Percentiles rank a stretch among this genome's conserved stretches.
These are phyloP conservation scores for Pionites leucogaster DNA, from an alignment of 2,113 vertebrate genomes.

Conservation along the genomic window DNA sequence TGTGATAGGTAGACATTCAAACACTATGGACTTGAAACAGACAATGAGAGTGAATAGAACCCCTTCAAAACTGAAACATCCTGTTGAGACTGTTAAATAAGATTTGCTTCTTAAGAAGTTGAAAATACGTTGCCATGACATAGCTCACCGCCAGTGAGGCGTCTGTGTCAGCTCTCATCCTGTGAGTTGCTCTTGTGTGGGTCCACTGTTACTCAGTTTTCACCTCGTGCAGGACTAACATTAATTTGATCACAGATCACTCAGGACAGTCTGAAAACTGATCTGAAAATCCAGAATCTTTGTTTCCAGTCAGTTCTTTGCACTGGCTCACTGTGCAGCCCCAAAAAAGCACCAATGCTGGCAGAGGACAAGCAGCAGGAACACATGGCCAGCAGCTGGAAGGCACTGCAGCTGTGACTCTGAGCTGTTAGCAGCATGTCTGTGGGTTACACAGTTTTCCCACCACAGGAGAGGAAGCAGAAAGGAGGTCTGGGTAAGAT, in stretches of 20 bases:
- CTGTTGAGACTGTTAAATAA: not conserved
- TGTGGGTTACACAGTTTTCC: not conserved
- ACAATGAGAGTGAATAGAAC: not conserved
- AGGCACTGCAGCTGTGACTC: not conserved
- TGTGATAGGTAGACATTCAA: not conserved
- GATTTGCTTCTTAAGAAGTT: not conserved
- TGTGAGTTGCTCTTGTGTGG: not conserved
- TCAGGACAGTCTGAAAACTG: not conserved
- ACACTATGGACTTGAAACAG: not conserved
- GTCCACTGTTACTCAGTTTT: not conserved
- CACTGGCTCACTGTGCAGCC: not conserved
- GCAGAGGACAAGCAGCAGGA: not conserved
- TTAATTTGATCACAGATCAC: not conserved
- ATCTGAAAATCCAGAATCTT: not conserved
- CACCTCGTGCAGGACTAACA: not conserved
- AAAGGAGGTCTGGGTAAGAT: not conserved
- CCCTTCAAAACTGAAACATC: not conserved
- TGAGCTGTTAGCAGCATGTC: not conserved
- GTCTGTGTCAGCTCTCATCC: accelerated
- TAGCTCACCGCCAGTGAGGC: accelerated
- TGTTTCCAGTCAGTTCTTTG: not conserved
- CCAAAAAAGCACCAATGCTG: not conserved
- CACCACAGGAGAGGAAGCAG: not conserved
- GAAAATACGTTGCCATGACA: accelerated
- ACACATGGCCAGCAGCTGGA: not conserved